Evolutionary conservation across 2,797 vertebrate genomes (phyloP), one percentile per base, ranked within the genome.

Genomic region (Semaprochilodus insignis): DNA sequence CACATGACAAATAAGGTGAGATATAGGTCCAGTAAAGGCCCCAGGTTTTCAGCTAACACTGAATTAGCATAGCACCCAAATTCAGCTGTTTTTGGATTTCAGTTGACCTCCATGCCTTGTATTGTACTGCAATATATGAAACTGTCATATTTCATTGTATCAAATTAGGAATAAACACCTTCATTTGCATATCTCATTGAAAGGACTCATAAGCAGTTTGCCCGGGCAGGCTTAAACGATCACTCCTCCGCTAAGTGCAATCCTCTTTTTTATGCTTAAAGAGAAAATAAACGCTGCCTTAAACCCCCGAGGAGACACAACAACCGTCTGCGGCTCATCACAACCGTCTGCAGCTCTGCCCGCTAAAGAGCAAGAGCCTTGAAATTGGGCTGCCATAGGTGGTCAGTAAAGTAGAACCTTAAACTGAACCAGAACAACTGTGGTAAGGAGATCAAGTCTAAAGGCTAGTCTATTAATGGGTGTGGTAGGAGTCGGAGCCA

Each of bases 241-340:
- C 17, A 34, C 40, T 69, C 78, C 76, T 52, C 55, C 21, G 31
- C 59, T 82, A 44, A 82, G n/a, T n/a, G 59, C 21, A 13, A 62
- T 63, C 27, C 80, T 54, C 70, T 40, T 77, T 70, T 77, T 80
- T 66, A 74, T 78, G 44, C 52, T 80, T 66, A 55, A 36, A 27
- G 25, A 15, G 63, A 73, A 54, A 70, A 60, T 10, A 34, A 55
- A 74, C 52, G 23, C 25, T 59, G 13, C 72, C 25, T 62, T 31
- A 83, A 85, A 81, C 52, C 71, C 55, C 36, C 7, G 3, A 62
- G 51, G 81, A 84, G 78, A 80, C 80, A 71, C 59, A 82, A 81
- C 77, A 73, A 75, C n/a, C 4, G 7, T 67, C 55, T 78, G 19
- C 60, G 3, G 14, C 36, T 74, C 31, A 31, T 31, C 31, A 81